phyloP scores from a whole-genome alignment of 2,113 vertebrate species.

The Erythrocebus patas region DNA sequence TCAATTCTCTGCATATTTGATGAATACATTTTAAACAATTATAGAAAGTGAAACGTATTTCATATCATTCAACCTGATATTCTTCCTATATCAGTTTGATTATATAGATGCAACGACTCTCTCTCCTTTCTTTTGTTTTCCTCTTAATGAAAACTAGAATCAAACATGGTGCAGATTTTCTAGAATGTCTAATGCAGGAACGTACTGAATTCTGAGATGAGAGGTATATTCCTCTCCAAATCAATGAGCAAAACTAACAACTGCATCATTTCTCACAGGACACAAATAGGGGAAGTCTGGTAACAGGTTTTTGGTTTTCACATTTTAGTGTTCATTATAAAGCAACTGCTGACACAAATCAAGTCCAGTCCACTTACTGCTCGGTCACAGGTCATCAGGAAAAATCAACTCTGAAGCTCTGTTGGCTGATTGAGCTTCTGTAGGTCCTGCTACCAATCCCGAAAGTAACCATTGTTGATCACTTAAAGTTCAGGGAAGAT shows the following conservation, averaged over 20 bases:
- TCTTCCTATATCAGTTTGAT: background rate
- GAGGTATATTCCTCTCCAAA: rapidly evolving
- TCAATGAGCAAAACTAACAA: background rate
- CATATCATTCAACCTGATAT: rapidly evolving
- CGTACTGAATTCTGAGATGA: background rate
- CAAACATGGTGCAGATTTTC: background rate
- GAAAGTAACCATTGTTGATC: background rate
- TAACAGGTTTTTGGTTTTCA: background rate
- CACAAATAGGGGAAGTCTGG: background rate
- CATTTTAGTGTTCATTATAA: background rate
- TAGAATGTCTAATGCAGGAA: background rate
- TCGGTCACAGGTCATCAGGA: background rate
- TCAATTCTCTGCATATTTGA: background rate
- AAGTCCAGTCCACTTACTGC: background rate
- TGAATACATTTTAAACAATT: background rate
- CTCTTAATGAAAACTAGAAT: background rate
- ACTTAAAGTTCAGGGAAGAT: background rate
- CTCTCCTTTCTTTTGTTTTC: background rate
- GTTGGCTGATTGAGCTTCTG: background rate
- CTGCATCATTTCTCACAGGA: background rate
- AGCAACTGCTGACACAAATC: background rate
- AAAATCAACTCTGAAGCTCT: background rate
- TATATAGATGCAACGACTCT: background rate
- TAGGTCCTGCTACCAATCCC: background rate
- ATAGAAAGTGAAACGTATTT: background rate